Conservation (phyloP, 2,888 invertebrate genomes). For the Rutpela maculata region DNA sequence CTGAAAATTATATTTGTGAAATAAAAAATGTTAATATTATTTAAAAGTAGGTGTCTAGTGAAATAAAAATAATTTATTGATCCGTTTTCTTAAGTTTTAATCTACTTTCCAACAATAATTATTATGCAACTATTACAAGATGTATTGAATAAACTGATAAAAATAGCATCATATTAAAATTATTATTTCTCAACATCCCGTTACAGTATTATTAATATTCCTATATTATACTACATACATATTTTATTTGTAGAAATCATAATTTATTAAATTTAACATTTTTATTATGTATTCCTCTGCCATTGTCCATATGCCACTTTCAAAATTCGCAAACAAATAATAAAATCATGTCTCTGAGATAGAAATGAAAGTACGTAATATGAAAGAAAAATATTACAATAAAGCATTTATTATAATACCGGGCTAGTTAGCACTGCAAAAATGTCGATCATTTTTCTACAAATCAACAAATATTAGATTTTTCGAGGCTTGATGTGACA, state of each 20-base stretch:
- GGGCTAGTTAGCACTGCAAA: too few relatives aligned
- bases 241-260: slow-evolving; percentile 27
- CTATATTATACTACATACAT: neutral
- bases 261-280: neutral
- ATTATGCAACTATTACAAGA: neutral
- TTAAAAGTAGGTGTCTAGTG: slow-evolving; percentile 3
- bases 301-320: slow-evolving; percentile 12
- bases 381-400: too few relatives aligned
- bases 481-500: too few relatives aligned
- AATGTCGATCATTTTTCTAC: too few relatives aligned
- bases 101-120: neutral
- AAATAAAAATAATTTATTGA: slow-evolving; percentile 24
- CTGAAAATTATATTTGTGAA: slow-evolving; percentile 44
- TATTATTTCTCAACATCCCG: neutral
- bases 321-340: neutral
- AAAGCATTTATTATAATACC: too few relatives aligned
- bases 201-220: neutral
- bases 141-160: neutral
- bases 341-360: neutral
- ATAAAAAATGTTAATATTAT: neutral
- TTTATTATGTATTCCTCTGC: neutral
- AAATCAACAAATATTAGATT: too few relatives aligned
- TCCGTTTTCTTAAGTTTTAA: neutral
- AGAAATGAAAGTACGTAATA: neutral
- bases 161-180: neutral